Conservation (phyloP, 2,113 vertebrate genomes). For the Periophthalmodon schlosseri region DNA sequence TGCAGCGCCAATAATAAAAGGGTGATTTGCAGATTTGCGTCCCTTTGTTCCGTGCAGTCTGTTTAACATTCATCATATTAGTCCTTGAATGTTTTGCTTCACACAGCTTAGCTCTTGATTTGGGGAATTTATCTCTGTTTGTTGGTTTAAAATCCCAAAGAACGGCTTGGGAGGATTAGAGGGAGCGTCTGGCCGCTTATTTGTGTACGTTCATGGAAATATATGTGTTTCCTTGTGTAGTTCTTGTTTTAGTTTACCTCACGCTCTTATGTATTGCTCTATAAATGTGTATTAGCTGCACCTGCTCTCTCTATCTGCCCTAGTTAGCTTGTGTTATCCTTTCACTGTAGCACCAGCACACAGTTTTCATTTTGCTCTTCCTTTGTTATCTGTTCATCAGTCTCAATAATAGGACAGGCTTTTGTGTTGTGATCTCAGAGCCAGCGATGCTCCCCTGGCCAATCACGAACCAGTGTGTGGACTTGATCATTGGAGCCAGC, state of each 20-base stretch:
- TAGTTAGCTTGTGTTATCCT: slow-evolving; percentile 22
- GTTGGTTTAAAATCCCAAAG: slow-evolving; percentile 44
- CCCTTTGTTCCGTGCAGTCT: slow-evolving; percentile 30
- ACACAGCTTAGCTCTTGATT: slow-evolving; percentile 42
- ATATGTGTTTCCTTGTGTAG: not conserved
- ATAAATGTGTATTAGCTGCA: not conserved
- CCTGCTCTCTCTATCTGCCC: slow-evolving; percentile 22
- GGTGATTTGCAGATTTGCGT: slow-evolving; percentile 32
- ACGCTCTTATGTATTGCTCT: slow-evolving; percentile 2
- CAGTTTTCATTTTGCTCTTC: slow-evolving; percentile 29
- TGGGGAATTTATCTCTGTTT: slow-evolving; percentile 45
- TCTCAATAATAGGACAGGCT: slow-evolving; percentile 21
- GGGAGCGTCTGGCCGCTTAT: slow-evolving; percentile 31
- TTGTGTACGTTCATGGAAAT: slow-evolving; percentile 23
- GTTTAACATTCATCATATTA: slow-evolving; percentile 45
- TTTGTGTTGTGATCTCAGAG: slow-evolving; percentile 9
- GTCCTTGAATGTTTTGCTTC: slow-evolving; percentile 42
- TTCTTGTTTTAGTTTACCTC: not conserved
- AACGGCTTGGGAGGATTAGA: slow-evolving; percentile 49
- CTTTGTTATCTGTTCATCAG: slow-evolving; percentile 39
- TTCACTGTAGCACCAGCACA: slow-evolving; percentile 16
- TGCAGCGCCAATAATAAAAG: slow-evolving; percentile 38
- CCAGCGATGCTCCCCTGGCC: slow-evolving; percentile 15
- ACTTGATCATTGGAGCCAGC: slow-evolving; percentile 26
- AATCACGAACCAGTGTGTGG: slow-evolving; percentile 3